These are phyloP conservation scores for Heloderma charlesbogerti DNA, from an alignment of 2,113 vertebrate species.

Conservation along the genomic window DNA sequence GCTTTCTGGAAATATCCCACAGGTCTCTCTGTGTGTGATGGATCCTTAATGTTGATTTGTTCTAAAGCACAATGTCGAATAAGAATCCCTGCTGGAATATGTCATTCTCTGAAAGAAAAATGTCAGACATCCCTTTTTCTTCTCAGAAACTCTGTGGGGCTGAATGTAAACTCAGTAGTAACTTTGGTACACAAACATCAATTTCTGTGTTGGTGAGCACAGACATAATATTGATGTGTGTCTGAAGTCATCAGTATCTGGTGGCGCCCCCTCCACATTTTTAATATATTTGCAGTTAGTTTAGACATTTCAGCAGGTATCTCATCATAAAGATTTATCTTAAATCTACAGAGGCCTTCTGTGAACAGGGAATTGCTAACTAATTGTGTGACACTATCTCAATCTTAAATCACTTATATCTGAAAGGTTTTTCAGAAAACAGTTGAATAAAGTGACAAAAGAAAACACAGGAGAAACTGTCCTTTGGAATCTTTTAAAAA, in stretches of 20 bases:
- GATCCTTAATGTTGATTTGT: constrained; percentile 43
- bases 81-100: constrained; percentile 24
- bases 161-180: constrained; percentile 37
- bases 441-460: not conserved
- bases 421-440: not conserved
- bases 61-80: constrained; percentile 31
- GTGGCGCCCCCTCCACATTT: not conserved
- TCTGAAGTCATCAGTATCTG: constrained; percentile 10
- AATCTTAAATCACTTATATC: not conserved
- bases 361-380: not conserved
- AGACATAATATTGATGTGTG: constrained; percentile 22
- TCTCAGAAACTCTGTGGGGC: not conserved
- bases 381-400: not conserved
- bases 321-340: not conserved
- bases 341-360: not conserved
- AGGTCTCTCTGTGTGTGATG: not conserved
- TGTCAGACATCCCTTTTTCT: constrained; percentile 35
- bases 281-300: constrained; percentile 4
- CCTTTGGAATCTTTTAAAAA: not conserved
- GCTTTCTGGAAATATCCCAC: constrained; percentile 32
- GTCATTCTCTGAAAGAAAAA: constrained; percentile 41
- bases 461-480: rapidly evolving
- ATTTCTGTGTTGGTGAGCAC: constrained; percentile 19
- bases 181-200: not conserved
- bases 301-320: constrained; percentile 8